A percentile compares a stretch with the other conserved stretches of the same genome.
phyloP scores from a whole-genome alignment of 2,888 invertebrate species.

The Beris morrisii region DNA sequence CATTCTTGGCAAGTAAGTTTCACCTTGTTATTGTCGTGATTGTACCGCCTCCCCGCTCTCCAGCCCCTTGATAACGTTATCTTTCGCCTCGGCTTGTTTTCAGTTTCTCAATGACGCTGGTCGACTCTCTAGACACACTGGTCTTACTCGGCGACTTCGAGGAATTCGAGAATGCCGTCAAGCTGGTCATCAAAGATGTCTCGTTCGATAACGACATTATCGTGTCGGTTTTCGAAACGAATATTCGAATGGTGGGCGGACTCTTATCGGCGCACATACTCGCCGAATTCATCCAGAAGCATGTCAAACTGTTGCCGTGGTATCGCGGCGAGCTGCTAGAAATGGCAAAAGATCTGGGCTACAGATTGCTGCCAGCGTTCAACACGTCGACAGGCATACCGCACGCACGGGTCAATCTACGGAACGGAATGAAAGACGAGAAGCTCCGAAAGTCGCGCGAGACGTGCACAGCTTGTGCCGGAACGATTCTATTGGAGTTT shows the following conservation, averaged over 20 bases:
- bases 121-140: constrained; percentile 92
- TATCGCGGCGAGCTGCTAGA: constrained; percentile 84
- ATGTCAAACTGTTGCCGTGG: constrained; percentile 76
- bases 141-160: constrained; percentile 89
- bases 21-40: neutral
- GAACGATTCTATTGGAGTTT: constrained; percentile 97
- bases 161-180: constrained; percentile 91
- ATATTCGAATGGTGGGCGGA: constrained; percentile 96
- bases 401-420: constrained; percentile 89
- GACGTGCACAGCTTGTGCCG: constrained; percentile 98
- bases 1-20: constrained; percentile 89
- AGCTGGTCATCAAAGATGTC: constrained; percentile 82
- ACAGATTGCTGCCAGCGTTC: constrained; percentile 92
- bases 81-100: constrained; percentile 35
- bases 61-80: neutral
- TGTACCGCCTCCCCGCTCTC: neutral
- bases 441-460: constrained; percentile 76
- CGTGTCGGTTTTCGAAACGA: constrained; percentile 98
- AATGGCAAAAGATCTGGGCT: constrained; percentile 92
- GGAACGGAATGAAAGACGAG: constrained; percentile 77
- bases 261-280: constrained; percentile 90
- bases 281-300: constrained; percentile 76
- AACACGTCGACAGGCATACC: constrained; percentile 97
- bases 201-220: constrained; percentile 91
- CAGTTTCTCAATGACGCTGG: constrained; percentile 94